Percentiles rank a stretch among this genome's conserved stretches.
Evolutionary conservation across 2,888 invertebrate genomes (phyloP).

Genomic region (Mythimna albipuncta): DNA sequence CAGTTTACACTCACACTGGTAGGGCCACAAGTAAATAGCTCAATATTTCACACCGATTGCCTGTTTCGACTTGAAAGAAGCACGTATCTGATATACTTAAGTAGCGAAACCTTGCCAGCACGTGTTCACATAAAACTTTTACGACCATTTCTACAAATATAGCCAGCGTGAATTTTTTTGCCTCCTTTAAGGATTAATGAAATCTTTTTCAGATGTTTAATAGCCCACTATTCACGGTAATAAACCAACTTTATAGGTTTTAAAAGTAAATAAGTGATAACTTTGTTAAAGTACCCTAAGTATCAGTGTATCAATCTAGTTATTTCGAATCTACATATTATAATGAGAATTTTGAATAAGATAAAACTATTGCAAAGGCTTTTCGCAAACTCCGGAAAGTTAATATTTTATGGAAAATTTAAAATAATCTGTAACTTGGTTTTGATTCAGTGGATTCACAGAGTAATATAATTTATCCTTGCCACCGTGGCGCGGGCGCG

Average conservation of each 20-base stretch:
- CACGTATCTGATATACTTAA: slow-evolving; percentile 28
- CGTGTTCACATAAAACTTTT: slow-evolving; percentile 46
- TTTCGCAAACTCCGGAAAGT: neutral
- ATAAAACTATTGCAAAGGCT: neutral
- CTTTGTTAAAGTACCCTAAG: neutral
- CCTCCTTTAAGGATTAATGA: slow-evolving; percentile 24
- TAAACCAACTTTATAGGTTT: slow-evolving; percentile 7
- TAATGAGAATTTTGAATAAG: neutral
- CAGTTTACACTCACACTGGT: neutral
- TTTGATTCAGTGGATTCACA: slow-evolving; percentile 43
- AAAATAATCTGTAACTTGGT: slow-evolving; percentile 37
- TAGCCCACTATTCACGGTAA: neutral
- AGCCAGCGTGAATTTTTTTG: neutral
- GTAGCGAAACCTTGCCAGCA: slow-evolving; percentile 22
- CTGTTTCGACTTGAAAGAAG: slow-evolving; percentile 21
- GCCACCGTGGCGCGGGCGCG: slow-evolving; percentile 21
- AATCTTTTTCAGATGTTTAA: slow-evolving; percentile 25
- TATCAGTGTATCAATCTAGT: neutral
- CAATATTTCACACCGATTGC: neutral
- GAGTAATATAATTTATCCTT: slow-evolving; percentile 45
- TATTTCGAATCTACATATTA: neutral
- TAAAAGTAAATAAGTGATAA: neutral
- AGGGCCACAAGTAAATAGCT: neutral
- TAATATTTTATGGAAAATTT: slow-evolving; percentile 25
- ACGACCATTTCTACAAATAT: slow-evolving; percentile 25